Evolutionary conservation across 2,888 invertebrate genomes (phyloP), one percentile per base, ranked within the genome.

Genomic region (Beris chalybata): DNA sequence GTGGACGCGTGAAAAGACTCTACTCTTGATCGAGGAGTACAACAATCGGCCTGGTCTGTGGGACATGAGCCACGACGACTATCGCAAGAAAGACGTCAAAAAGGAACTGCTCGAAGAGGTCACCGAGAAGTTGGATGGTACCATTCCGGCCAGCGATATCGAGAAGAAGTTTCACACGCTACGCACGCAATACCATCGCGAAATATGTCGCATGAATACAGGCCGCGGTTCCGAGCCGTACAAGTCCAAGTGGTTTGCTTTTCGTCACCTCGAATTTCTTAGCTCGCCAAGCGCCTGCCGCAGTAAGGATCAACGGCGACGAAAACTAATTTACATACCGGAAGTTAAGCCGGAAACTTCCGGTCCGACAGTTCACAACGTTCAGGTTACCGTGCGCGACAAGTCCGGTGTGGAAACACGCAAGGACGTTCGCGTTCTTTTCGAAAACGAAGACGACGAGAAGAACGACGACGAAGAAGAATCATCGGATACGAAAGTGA

Each of bases 151-250:
- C 30, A 79, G 82, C 4, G 86, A 86, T 70, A 79, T 83, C 31
- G 85, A 85, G 2, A 86, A 85, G 72, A 86, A 86, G 71, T 85
- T 86, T 61, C 86, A 86, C 70, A 86, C 86, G 67, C 76, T 86
- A 47, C 80, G 86, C 4, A 86, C 86, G 1, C 86, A 86, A 69
- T 86, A 86, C 71, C 86, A 86, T 72, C 82, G 86, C 5, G 86
- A 86, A 71, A 83, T 84, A 5, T 83, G 83, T 50, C 80, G 83
- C 47, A 85, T 85, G 79, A 79, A 82, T 12, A 79, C 85, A 31
- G 83, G 82, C 0, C 77, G 78, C 45, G 75, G 76, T 1, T 84
- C 85, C 64, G 84, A 83, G 4, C 22, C 52, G 12, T 84, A 85
- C 7, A 82, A 82, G 67, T 85, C 85, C 13, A 81, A 82, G 75